Base-by-base conservation (phyloP, 2,888 invertebrate species). In the Furcula furcula region DNA sequence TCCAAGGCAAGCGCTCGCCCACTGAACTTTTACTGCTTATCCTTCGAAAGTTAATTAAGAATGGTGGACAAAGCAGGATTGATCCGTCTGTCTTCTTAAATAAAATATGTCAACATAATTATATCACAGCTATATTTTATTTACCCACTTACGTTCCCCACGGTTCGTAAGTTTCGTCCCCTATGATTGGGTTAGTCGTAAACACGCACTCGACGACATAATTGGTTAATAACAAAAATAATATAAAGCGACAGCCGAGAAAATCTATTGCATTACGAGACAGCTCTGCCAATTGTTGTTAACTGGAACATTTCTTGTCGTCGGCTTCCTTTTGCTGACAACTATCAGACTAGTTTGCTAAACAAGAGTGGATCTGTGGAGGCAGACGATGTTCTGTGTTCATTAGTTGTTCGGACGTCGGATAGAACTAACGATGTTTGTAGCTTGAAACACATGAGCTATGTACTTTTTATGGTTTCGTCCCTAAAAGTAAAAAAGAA, bases 261-360 rank as follows among this genome's bases (percentile, higher is more conserved):
- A 54, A 67, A 59, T 60, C 48, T 50, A 50, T 52, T 42, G 39
- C 53, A 44, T 50, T 52, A 46, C 46, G 42, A 52, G 44, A 35
- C 31, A 23, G 30, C 45, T 44, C 60, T 63, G 72, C 62, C 67
- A 53, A 48, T 56, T 49, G 65, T 68, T 64, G 59, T 62, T 64
- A 72, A 67, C 67, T 67, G 46, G 67, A 63, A 68, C 73, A 63
- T 60, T 70, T 68, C 67, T 70, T 66, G 71, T 68, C 61, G 44
- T 31, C 48, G 54, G 65, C 55, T 76, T 75, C 72, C 75, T 69
- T 64, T 55, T 49, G 36, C 38, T 61, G 68, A 65, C 65, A 68
- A 68, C 67, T 64, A 63, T 62, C 63, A 42, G 52, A 68, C 52
- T 60, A 62, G 74, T 70, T 71, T 56, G 60, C 59, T 65, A 46